A percentile compares a stretch with the other conserved stretches of the same genome.
These are phyloP conservation scores for Morpho achilles DNA, from an alignment of 2,888 invertebrate genomes.

Conservation along the genomic window DNA sequence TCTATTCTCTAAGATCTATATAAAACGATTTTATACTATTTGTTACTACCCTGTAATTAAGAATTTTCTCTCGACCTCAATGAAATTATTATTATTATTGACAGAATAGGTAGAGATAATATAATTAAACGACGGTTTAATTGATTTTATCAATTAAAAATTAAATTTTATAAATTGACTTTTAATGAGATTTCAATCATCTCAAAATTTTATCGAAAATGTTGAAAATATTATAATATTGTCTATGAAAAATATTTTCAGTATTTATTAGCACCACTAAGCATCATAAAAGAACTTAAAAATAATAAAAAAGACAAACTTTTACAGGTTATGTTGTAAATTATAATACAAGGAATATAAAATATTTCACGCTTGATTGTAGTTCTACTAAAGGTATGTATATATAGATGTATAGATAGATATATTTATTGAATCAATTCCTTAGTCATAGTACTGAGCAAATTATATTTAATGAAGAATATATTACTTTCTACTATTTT, in stretches of 20 bases:
- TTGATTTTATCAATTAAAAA: slow-evolving; percentile 33
- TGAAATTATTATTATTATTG: slow-evolving; percentile 34
- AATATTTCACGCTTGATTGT: too few relatives aligned
- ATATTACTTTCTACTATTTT: neutral
- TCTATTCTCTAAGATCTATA: slow-evolving; percentile 10
- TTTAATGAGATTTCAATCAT: slow-evolving; percentile 50
- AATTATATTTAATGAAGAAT: slow-evolving; percentile 19
- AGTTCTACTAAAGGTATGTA: neutral
- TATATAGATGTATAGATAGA: too few relatives aligned
- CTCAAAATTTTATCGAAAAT: slow-evolving; percentile 62
- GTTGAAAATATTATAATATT: slow-evolving; percentile 65
- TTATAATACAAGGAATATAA: too few relatives aligned
- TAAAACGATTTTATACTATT: slow-evolving; percentile 42
- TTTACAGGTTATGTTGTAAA: too few relatives aligned
- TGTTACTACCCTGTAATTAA: slow-evolving; percentile 60
- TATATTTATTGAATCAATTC: slow-evolving; percentile 26
- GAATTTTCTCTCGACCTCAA: slow-evolving; percentile 47
- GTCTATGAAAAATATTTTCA: slow-evolving; percentile 68
- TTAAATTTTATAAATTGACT: slow-evolving; percentile 61
- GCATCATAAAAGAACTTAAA: slow-evolving; percentile 9
- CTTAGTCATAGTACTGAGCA: slow-evolving; percentile 29
- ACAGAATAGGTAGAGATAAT: slow-evolving; percentile 35
- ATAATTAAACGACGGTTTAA: slow-evolving; percentile 19
- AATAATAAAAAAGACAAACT: too few relatives aligned
- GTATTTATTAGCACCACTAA: slow-evolving; percentile 71